phyloP scores from a whole-genome alignment of 2,797 vertebrate genomes.

The Petrocephalus schoutedeni region DNA sequence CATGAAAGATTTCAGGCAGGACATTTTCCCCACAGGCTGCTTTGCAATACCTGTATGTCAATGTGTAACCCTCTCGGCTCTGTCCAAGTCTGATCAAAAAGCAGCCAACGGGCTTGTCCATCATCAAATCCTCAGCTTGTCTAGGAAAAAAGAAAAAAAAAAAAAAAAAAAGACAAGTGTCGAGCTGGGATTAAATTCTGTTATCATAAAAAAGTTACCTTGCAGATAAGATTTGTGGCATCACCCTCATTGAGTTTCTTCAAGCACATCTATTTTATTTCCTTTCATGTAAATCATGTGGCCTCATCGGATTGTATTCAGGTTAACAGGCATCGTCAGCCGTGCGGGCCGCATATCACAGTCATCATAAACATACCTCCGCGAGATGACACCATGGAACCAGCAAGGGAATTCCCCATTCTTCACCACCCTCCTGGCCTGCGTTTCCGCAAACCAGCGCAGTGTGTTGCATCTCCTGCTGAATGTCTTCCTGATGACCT shows the following conservation, averaged over 20 bases:
- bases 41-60: slow-evolving; percentile 47
- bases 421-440: slow-evolving; percentile 57
- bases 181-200: not conserved
- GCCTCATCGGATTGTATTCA: not conserved
- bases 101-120: slow-evolving; percentile 46
- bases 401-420: slow-evolving; percentile 63
- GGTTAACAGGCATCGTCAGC: not conserved
- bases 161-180: no score
- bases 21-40: not conserved
- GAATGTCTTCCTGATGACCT: slow-evolving; percentile 45
- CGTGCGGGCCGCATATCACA: not conserved
- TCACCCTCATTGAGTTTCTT: not conserved
- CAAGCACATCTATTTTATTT: not conserved
- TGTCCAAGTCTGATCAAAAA: slow-evolving; percentile 56
- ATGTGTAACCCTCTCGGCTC: slow-evolving; percentile 53
- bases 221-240: not conserved
- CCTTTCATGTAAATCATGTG: not conserved
- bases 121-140: slow-evolving; percentile 53
- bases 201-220: not conserved
- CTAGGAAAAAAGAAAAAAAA: slow-evolving; percentile 29
- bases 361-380: slow-evolving; percentile 48
- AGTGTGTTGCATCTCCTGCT: slow-evolving; percentile 58
- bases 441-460: slow-evolving; percentile 65
- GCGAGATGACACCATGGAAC: slow-evolving; percentile 65
- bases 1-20: not conserved